Evolutionary conservation across 2,113 vertebrate species (phyloP).

Genomic region (Nycticebus coucang): DNA sequence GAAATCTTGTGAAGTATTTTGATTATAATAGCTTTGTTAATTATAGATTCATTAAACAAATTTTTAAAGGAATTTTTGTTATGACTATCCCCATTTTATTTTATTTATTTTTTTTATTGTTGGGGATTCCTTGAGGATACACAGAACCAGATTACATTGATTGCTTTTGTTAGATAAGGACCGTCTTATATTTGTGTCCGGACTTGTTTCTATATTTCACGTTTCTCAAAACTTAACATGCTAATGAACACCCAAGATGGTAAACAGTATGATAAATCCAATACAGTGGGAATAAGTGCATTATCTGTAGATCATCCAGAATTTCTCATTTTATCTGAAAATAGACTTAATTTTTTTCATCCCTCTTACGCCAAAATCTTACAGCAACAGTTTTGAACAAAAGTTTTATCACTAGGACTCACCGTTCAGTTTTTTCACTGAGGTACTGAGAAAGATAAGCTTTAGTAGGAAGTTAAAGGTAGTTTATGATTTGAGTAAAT

Average conservation of each 20-base stretch:
- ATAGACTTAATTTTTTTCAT: neutral
- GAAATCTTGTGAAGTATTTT: constrained; percentile 6
- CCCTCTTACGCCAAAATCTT: constrained; percentile 1
- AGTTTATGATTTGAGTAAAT: constrained; percentile 26
- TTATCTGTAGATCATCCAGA: neutral
- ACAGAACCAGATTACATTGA: no score
- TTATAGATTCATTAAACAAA: constrained; percentile 10
- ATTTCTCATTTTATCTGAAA: constrained; percentile 48
- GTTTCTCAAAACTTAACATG: constrained; percentile 15
- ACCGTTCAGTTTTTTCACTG: neutral
- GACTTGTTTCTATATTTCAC: neutral
- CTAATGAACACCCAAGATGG: neutral
- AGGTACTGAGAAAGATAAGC: neutral
- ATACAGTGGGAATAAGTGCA: neutral
- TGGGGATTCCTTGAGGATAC: no score
- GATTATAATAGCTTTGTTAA: constrained; percentile 14
- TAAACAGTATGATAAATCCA: constrained; percentile 5
- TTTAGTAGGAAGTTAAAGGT: neutral
- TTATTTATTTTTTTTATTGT: no score
- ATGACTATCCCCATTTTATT: no score
- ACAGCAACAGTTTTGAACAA: constrained; percentile 2
- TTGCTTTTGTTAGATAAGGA: no score
- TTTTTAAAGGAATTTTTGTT: neutral
- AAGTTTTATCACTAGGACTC: neutral
- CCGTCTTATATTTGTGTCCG: no score